Conservation (phyloP, 2,888 invertebrate species). For the Nymphalis c-album region DNA sequence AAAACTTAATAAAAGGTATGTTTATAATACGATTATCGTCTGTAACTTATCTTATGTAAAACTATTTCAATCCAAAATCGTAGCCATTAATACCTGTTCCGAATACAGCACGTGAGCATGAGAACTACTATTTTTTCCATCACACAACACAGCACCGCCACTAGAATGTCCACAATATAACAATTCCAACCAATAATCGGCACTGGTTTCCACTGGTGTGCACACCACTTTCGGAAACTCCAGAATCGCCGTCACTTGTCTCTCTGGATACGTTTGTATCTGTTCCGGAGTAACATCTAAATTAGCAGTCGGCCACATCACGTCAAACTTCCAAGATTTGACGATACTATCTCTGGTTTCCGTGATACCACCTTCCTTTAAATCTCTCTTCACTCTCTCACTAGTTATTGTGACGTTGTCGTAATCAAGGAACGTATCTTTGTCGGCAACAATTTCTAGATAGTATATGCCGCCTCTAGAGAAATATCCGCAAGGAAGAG, state of each 20-base stretch:
- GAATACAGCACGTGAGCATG: constrained; percentile 86
- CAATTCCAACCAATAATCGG: constrained; percentile 89
- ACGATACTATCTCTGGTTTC: constrained; percentile 70
- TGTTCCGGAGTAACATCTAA: constrained; percentile 87
- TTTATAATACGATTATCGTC: not conserved
- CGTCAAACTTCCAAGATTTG: constrained; percentile 85
- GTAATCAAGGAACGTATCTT: constrained; percentile 58
- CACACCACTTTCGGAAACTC: constrained; percentile 89
- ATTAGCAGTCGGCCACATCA: constrained; percentile 89
- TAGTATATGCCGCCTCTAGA: constrained; percentile 85
- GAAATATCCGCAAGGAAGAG: constrained; percentile 87
- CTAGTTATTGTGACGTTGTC: constrained; percentile 43
- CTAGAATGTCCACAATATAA: constrained; percentile 88
- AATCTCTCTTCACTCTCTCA: constrained; percentile 54
- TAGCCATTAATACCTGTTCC: constrained; percentile 79
- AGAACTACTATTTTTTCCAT: constrained; percentile 79
- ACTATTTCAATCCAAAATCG: not conserved
- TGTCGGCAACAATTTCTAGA: constrained; percentile 66
- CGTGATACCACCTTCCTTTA: constrained; percentile 61
- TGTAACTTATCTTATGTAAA: not conserved
- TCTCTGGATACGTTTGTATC: constrained; percentile 89
- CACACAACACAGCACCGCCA: constrained; percentile 85
- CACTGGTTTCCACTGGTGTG: constrained; percentile 81
- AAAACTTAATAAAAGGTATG: not conserved
- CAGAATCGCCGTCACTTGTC: constrained; percentile 86